Conservation (phyloP, 2,888 invertebrate genomes). For the Sinhomidia bicolor region DNA sequence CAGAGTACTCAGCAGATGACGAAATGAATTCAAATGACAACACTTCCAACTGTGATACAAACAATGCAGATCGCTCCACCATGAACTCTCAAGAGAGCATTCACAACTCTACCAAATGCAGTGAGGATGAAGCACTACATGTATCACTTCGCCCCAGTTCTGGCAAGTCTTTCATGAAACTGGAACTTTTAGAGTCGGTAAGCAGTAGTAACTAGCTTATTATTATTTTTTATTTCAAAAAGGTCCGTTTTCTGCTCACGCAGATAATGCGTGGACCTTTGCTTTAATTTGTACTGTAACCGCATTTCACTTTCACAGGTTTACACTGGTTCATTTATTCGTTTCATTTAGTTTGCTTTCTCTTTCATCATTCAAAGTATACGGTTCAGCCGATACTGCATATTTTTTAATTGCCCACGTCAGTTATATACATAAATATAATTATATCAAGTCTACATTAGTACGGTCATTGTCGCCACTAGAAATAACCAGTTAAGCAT, state of each 20-base stretch:
- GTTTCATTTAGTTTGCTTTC: too few relatives aligned
- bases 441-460: too few relatives aligned
- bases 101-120: constrained; percentile 43
- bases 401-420: too few relatives aligned
- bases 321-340: too few relatives aligned
- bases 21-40: constrained; percentile 70
- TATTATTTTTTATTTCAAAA: neutral
- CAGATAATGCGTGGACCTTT: too few relatives aligned
- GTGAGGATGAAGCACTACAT: constrained; percentile 23
- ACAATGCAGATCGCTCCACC: constrained; percentile 53
- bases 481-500: too few relatives aligned
- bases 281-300: too few relatives aligned
- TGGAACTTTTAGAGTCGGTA: constrained; percentile 70
- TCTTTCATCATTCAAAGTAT: too few relatives aligned
- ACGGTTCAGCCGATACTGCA: too few relatives aligned
- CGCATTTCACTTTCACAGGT: too few relatives aligned
- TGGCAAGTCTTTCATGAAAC: constrained; percentile 64
- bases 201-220: neutral
- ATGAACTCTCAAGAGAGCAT: constrained; percentile 43
- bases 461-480: too few relatives aligned
- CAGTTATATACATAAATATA: too few relatives aligned
- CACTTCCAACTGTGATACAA: constrained; percentile 68
- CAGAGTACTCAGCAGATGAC: constrained; percentile 70
- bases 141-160: constrained; percentile 66
- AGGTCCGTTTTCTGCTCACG: neutral